A percentile compares a stretch with the other conserved stretches of the same genome.
Evolutionary conservation across 2,888 invertebrate genomes (phyloP).

Genomic region (Peribatodes rhomboidaria): DNA sequence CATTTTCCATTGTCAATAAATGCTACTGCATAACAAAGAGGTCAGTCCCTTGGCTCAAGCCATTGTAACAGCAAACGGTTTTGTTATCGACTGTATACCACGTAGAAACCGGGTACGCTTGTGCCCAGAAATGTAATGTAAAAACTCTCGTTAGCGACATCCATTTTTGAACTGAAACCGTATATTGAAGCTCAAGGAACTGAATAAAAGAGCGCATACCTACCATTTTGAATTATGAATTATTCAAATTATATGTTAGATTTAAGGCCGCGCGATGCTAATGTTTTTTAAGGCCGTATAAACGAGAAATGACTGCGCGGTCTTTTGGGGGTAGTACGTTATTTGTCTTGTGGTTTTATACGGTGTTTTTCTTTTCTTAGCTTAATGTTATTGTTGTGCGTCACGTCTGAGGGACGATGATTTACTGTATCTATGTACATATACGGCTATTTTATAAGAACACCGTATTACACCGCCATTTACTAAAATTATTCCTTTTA

Average conservation of each 20-base stretch:
- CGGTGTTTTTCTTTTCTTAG: slow-evolving; percentile 27
- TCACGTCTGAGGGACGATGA: slow-evolving; percentile 18
- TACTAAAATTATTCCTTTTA: too few relatives aligned
- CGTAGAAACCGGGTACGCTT: slow-evolving; percentile 7
- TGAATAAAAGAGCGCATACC: slow-evolving; percentile 37
- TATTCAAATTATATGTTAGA: slow-evolving; percentile 51
- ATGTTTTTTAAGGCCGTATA: slow-evolving; percentile 40
- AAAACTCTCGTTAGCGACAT: slow-evolving; percentile 44
- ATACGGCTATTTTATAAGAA: too few relatives aligned
- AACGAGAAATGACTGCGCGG: slow-evolving; percentile 35
- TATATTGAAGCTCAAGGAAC: slow-evolving; percentile 33
- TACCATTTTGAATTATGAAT: slow-evolving; percentile 47
- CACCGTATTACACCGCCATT: too few relatives aligned
- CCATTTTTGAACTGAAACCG: slow-evolving; percentile 39
- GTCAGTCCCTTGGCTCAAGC: slow-evolving; percentile 4
- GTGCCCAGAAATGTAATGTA: slow-evolving; percentile 33
- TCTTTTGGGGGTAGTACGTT: slow-evolving; percentile 36
- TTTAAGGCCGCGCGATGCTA: slow-evolving; percentile 41
- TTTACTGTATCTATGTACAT: slow-evolving; percentile 14
- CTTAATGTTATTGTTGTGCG: slow-evolving; percentile 31
- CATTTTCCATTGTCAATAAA: slow-evolving; percentile 19
- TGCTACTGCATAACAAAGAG: slow-evolving; percentile 21
- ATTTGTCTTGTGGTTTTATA: slow-evolving; percentile 37
- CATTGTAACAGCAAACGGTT: slow-evolving; percentile 25
- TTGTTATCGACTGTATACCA: slow-evolving; percentile 21